These are phyloP conservation scores for Anoura caudifer DNA, from an alignment of 2,113 vertebrate genomes.

Conservation along the genomic window DNA sequence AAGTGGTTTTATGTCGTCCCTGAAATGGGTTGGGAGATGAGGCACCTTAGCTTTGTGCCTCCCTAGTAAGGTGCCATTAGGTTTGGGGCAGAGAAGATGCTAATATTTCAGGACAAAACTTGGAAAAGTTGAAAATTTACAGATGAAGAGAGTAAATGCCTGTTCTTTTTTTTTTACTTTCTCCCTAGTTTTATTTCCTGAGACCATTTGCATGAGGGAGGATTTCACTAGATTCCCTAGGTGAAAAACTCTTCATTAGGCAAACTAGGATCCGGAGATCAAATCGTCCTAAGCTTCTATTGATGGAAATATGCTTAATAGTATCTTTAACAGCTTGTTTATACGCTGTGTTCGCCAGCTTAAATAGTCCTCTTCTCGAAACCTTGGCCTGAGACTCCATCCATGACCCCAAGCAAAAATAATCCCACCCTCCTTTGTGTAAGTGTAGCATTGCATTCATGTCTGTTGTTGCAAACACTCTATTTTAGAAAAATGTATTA, in stretches of 20 bases:
- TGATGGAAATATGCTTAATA: neutral
- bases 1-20: slow-evolving; percentile 14
- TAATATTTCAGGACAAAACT: slow-evolving; percentile 64
- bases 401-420: neutral
- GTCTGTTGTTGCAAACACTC: neutral
- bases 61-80: slow-evolving; percentile 33
- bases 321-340: neutral
- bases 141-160: neutral
- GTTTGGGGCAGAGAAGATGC: slow-evolving; percentile 30
- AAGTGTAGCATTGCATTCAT: neutral
- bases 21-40: slow-evolving; percentile 52
- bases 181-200: neutral
- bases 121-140: slow-evolving; percentile 42
- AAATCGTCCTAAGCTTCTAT: neutral
- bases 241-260: neutral
- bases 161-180: neutral
- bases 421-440: neutral
- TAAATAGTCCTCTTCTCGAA: neutral
- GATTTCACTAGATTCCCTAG: neutral
- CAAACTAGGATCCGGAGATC: neutral
- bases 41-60: slow-evolving; percentile 18
- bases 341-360: neutral
- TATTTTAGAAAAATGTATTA: neutral
- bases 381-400: neutral
- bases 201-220: neutral